phyloP scores from a whole-genome alignment of 2,113 vertebrate species.

The Gasterosteus nipponicus region DNA sequence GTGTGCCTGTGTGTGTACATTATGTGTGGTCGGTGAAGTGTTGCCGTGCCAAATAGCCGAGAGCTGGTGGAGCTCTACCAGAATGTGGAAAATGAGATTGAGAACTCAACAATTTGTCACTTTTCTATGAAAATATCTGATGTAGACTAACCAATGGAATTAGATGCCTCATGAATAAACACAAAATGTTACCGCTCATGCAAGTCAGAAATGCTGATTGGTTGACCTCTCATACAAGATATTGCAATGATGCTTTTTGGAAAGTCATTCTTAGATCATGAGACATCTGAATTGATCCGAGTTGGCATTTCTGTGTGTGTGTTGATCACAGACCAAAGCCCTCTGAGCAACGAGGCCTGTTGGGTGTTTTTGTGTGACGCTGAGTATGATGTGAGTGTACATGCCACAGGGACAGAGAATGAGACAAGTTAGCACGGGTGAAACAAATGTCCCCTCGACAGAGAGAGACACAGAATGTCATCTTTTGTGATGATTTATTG shows the following conservation, averaged over 20 bases:
- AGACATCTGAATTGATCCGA: neutral
- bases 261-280: neutral
- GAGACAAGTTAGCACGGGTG: neutral
- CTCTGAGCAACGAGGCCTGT: constrained; percentile 1
- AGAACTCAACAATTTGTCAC: neutral
- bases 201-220: too few species aligned
- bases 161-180: neutral
- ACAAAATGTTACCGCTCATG: neutral
- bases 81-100: neutral
- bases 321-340: neutral
- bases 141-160: neutral
- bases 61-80: constrained; percentile 5
- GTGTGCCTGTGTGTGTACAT: constrained; percentile 14
- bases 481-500: neutral
- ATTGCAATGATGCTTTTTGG: neutral
- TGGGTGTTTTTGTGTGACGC: neutral
- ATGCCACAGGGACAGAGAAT: neutral
- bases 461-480: too few species aligned
- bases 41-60: constrained; percentile 44
- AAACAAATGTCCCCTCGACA: neutral
- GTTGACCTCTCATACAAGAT: neutral
- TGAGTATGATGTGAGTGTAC: neutral
- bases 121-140: neutral
- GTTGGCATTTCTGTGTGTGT: neutral
- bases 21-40: constrained; percentile 24